Percentiles rank a stretch among this genome's conserved stretches.
Evolutionary conservation across 2,888 invertebrate genomes (phyloP).

Genomic region (Parnassius apollo): DNA sequence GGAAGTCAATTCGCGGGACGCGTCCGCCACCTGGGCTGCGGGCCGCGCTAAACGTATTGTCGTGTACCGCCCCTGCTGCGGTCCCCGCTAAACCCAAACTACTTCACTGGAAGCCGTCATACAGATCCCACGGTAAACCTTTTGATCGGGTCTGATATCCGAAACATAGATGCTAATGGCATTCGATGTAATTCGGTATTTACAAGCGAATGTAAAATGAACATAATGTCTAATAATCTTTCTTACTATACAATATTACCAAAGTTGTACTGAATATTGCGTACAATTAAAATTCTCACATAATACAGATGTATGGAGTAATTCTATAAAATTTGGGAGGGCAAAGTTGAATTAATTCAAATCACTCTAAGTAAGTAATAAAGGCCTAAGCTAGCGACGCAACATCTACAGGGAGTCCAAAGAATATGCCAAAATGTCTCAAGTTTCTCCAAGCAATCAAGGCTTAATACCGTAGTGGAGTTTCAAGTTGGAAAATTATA

Average conservation of each 20-base stretch:
- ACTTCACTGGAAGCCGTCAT: constrained; percentile 77
- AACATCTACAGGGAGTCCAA: constrained; percentile 76
- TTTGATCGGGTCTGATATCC: constrained; percentile 57
- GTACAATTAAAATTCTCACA: constrained; percentile 3
- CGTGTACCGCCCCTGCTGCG: constrained; percentile 54
- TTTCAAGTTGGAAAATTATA: constrained; percentile 81
- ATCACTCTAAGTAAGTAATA: constrained; percentile 72
- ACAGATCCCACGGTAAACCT: constrained; percentile 72
- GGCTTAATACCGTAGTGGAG: constrained; percentile 81
- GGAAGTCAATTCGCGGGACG: constrained; percentile 57
- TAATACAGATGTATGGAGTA: constrained; percentile 2
- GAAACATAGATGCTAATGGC: constrained; percentile 52
- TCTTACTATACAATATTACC: too few species aligned
- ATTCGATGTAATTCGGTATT: constrained; percentile 44
- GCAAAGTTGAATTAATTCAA: constrained; percentile 70
- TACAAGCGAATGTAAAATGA: constrained; percentile 20
- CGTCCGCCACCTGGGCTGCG: constrained; percentile 42
- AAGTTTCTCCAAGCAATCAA: constrained; percentile 81
- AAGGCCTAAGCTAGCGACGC: constrained; percentile 72
- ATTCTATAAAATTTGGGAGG: constrained; percentile 42
- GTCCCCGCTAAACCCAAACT: constrained; percentile 63
- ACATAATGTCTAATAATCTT: background rate
- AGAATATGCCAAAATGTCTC: constrained; percentile 80
- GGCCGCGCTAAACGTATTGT: constrained; percentile 71
- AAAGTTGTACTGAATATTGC: too few species aligned